Evolutionary conservation across 2,113 vertebrate species (phyloP).

Genomic region (Mirounga angustirostris): DNA sequence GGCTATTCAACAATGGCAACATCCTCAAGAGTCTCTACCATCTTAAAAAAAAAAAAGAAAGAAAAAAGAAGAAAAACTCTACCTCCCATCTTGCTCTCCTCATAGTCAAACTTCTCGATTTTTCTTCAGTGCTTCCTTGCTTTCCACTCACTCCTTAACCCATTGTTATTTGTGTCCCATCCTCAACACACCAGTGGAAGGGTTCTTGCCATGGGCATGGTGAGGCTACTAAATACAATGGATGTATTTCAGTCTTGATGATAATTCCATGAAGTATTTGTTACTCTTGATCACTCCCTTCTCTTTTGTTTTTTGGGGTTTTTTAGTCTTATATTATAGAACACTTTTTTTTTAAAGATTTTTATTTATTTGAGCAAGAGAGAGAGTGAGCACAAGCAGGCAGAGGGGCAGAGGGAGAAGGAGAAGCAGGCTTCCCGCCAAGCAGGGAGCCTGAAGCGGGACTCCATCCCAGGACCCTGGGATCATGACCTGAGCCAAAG

Average conservation of each 20-base stretch:
- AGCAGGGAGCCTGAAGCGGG: neutral
- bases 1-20: neutral
- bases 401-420: neutral
- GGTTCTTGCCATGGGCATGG: neutral
- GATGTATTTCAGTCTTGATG: neutral
- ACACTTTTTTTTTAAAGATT: neutral
- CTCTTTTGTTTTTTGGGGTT: neutral
- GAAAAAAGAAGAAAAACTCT: neutral
- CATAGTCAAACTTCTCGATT: constrained; percentile 68
- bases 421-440: neutral
- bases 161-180: neutral
- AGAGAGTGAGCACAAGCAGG: neutral
- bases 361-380: neutral
- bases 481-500: neutral
- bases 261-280: neutral
- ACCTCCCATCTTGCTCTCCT: constrained; percentile 45
- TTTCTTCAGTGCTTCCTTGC: constrained; percentile 10
- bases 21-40: neutral
- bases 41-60: neutral
- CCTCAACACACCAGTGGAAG: too few relatives aligned
- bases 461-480: neutral
- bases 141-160: neutral
- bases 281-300: neutral
- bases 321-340: neutral
- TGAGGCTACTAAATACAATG: neutral